Conservation (phyloP, 2,113 vertebrate species). For the Pan troglodytes region NHGRI_mPanTro3-v2.1_pri NC_072401.2:45631501-45632000, state of each 20-base stretch:
- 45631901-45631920: background rate
- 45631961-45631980: constrained; percentile 37
- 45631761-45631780: background rate
- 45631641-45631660: constrained; percentile 56
- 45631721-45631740: background rate
- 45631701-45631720: constrained; percentile 39
- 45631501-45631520: background rate
- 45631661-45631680: constrained; percentile 51
- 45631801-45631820: constrained; percentile 22
- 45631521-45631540: constrained; percentile 23
- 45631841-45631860: constrained; percentile 43
- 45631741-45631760: background rate
- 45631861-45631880: constrained; percentile 38
- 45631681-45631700: constrained; percentile 22
- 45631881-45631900: background rate
- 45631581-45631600: constrained; percentile 38
- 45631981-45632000: constrained; percentile 55
- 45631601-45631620: background rate
- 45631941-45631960: constrained; percentile 57
- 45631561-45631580: constrained; percentile 5
- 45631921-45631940: background rate
- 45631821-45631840: background rate
- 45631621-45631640: background rate
- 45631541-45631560: constrained; percentile 39
- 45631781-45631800: background rate